Base-by-base conservation (phyloP, 1,140 invertebrate species). In the Cotesia glomerata region DNA sequence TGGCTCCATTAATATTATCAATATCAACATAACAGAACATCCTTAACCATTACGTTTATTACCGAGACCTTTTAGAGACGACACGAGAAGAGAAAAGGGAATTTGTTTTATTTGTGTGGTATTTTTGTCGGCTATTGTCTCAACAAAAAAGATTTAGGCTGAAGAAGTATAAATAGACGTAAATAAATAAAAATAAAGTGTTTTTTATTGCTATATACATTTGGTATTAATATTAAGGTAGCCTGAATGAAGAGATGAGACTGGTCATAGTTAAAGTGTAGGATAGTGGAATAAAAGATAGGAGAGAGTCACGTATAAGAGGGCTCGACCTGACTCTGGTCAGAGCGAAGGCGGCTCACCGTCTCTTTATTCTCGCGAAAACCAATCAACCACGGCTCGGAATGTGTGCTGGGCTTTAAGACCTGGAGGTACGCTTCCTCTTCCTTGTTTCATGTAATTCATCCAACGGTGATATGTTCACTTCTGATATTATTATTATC, bases 311-410 rank as follows among this genome's bases (percentile, higher is more conserved):
- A 69, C 68, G 68, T 69, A 26, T 54, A 51, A 51, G n/a, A 39
- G 34, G n/a, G 63, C 58, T 34, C 68, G 69, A 70, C 69, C 69
- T 70, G 69, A 70, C 69, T 58, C 69, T 70, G 59, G 62, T 58
- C 69, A n/a, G n/a, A 70, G 67, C 14, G 39, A 70, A 70, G 69
- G 34, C 56, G 36, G 18, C 16, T 36, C 16, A 39, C 51, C 52
- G 16, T 18, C 58, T 18, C 16, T 18, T 18, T 59, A 32, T 59
- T 59, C 58, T 59, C 63, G 74, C 79, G 73, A 79, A 80, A 81
- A 79, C 80, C 80, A 81, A 81, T 81, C 80, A 80, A 81, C 77
- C 76, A 76, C 74, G 49, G 73, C 75, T 76, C 59, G 77, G 79
- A 81, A 81, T 81, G 78, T 75, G 78, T 76, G 72, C 5, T 45